These are phyloP conservation scores for Bombus vancouverensis DNA, from an alignment of 1,140 invertebrate genomes.

Conservation along the genomic window DNA sequence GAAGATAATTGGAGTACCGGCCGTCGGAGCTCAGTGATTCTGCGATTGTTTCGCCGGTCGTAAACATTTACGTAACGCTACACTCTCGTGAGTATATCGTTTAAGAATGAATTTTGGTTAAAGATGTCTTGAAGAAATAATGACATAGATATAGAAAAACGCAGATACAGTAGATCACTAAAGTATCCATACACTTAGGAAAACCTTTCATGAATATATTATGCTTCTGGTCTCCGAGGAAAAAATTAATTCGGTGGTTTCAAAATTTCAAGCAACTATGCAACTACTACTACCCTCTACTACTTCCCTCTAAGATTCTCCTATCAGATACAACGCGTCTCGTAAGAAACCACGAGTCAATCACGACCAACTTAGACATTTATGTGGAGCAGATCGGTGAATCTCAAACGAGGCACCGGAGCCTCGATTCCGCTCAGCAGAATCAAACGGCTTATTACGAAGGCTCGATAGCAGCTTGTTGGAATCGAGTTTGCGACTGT, in stretches of 20 bases:
- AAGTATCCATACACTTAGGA: no score
- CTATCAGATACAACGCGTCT: no score
- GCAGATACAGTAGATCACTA: no score
- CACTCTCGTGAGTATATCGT: not conserved
- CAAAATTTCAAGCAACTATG: no score
- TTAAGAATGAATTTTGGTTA: not conserved
- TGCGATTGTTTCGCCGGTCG: not conserved
- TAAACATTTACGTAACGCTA: not conserved
- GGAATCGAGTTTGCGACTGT: not conserved
- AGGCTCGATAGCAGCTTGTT: not conserved
- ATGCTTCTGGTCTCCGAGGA: no score
- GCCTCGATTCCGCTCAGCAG: not conserved
- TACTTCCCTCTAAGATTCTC: no score
- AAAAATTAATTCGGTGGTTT: no score
- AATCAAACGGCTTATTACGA: not conserved
- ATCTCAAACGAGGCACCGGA: no score
- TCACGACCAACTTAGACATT: not conserved
- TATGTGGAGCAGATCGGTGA: not conserved
- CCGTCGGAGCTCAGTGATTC: not conserved
- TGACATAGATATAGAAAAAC: not conserved
- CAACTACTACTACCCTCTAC: no score
- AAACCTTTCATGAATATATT: no score
- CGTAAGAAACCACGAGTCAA: not conserved
- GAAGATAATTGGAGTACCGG: constrained; percentile 27
- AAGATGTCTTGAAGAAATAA: no score